phyloP scores from a whole-genome alignment of 2,888 invertebrate species.

The Pterobdella sp. region DNA sequence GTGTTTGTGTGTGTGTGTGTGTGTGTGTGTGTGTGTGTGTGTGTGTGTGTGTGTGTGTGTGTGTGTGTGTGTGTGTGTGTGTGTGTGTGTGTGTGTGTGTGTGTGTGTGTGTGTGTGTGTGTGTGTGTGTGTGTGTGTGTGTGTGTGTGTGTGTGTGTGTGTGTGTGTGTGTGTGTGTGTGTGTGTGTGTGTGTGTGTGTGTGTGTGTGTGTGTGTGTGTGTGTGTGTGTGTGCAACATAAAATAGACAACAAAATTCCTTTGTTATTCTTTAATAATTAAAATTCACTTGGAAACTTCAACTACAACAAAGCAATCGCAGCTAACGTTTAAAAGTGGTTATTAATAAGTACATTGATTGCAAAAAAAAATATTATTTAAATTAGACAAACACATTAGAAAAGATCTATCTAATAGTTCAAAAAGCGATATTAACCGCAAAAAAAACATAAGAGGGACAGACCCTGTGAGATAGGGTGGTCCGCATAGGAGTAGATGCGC shows the following conservation, averaged over 20 bases:
- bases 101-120: background rate
- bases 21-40: background rate
- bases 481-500: constrained; percentile 92
- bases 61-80: background rate
- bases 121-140: background rate
- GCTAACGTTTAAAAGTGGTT: too few species aligned
- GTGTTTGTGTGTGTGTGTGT: background rate
- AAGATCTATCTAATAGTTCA: too few species aligned
- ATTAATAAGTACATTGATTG: too few species aligned
- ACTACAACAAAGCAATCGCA: too few species aligned
- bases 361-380: too few species aligned
- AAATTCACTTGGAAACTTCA: too few species aligned
- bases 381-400: background rate
- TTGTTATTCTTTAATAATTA: too few species aligned
- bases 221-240: too few species aligned
- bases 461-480: constrained; percentile 93
- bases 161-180: background rate
- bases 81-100: background rate
- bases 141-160: background rate
- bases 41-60: background rate
- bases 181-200: too few species aligned
- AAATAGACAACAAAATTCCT: too few species aligned
- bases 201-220: too few species aligned
- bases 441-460: background rate
- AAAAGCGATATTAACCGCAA: background rate